Conservation (phyloP, 2,888 invertebrate genomes). For the Pimpla rufipes region DNA sequence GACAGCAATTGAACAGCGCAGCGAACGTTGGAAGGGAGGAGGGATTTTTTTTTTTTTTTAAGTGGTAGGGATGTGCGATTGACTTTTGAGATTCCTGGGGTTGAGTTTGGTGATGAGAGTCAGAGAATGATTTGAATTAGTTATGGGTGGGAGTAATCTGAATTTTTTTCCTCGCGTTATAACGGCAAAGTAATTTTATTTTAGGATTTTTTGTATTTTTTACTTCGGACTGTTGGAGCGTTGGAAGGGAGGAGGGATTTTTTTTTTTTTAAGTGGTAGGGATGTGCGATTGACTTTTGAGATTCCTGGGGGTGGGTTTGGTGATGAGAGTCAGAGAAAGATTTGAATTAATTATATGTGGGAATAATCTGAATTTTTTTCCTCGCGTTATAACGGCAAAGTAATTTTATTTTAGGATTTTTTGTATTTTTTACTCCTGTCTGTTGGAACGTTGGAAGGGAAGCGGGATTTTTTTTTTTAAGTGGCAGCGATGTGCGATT, state of each 20-base stretch:
- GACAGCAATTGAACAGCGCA: conserved; percentile 41
- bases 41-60: not conserved
- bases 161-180: no score
- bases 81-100: not conserved
- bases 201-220: no score
- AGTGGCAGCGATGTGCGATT: conserved; percentile 9
- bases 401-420: no score
- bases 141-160: no score
- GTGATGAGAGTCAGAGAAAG: not conserved
- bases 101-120: not conserved
- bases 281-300: not conserved
- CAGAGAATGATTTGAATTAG: not conserved
- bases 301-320: not conserved
- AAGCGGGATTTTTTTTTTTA: not conserved
- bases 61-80: conserved; percentile 8
- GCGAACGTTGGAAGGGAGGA: not conserved
- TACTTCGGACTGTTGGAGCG: no score
- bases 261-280: not conserved
- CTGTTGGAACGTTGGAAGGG: no score
- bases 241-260: not conserved
- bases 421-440: no score
- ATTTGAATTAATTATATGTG: no score
- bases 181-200: no score
- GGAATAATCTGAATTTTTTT: no score
- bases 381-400: no score